Base-by-base conservation (phyloP, 2,113 vertebrate species). In the Corythaixoides concolor region DNA sequence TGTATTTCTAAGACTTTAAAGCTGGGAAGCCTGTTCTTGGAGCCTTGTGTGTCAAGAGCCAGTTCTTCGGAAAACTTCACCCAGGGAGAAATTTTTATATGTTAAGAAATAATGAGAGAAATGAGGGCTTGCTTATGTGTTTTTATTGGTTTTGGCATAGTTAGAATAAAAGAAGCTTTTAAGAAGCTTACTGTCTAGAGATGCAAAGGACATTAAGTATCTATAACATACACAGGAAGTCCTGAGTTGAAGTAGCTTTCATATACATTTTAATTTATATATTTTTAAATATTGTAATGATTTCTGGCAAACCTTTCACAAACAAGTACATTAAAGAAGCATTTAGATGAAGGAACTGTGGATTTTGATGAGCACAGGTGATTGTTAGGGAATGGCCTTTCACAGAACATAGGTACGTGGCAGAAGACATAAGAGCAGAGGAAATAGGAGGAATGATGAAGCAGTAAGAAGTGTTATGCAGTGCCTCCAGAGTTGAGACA, bases 21-120 rank as follows among this genome's bases (percentile, higher is more conserved):
- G 19, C 2, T 63, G 27, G 35, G 41, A 83, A 76, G 7, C 8
- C 22, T 76, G 20, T 56, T 2, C 6, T 12, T 86, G 62, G 14
- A 76, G 9, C 27, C 19, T 35, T 53, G 16, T 0, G 0, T 66
- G 9, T 60, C 35, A 86, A 49, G n/a, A 79, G 2, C 33, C 28
- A 70, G 12, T 59, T 39, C 18, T 86, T 75, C 35, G 53, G 35
- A 43, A 60, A 80, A 76, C 7, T 26, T 69, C 22, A 5, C 23
- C 9, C 8, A 19, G 49, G 21, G 17, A 60, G 20, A 66, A 80
- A 56, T 56, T 13, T 63, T 52, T 47, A 8, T 22, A 9, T 32
- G 10, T 50, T 62, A 72, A 70, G n/a, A 63, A 86, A 33, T 1
- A 30, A 7, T 20, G 47, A 78, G 23, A n/a, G 20, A 39, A 52